Evolutionary conservation across 1,140 invertebrate genomes (phyloP), one percentile per base, ranked within the genome.

Genomic region (Neodiprion fabricii): DNA sequence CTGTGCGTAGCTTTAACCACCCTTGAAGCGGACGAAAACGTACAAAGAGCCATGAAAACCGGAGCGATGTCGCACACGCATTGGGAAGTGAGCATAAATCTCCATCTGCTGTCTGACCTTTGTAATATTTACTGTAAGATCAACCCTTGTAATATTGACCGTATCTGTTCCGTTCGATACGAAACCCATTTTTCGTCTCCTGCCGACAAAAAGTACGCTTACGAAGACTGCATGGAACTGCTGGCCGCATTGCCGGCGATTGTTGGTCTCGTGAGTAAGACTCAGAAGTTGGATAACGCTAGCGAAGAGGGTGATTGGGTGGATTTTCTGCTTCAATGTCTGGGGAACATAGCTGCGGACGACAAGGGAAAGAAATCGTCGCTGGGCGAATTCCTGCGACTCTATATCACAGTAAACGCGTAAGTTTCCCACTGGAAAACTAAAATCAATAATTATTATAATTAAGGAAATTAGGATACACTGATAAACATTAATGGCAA

Each of bases 161-260:
- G 28, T 40, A 40, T 40, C 28, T 40, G 2, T 40, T 5, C 28
- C 28, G 28, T 40, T 40, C 28, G 28, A 40, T 40, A 5, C 28
- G 28, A 40, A 40, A 40, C 28, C 5, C 28, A 61, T 61, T 61
- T 17, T 61, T 61, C 53, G 11, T 40, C 28, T 40, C 28, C 28
- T 40, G 28, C 28, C 28, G 53, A 12, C 11, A 61, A 61, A 8
- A 67, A 85, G 84, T 76, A 84, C 21, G 78, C 72, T 7, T 85
- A 82, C 67, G 84, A 85, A 71, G 83, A 85, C 28, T 78, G 83
- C 53, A 85, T 85, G 84, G 84, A 85, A 48, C 65, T 85, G 9
- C 67, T 85, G 12, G 84, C 84, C 7, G 80, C 75, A 0, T 48
- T 85, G 23, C 84, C 84, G 9, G 83, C 82, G 9, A 81, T 85